Percentiles rank a stretch among this genome's conserved stretches.
phyloP scores from a whole-genome alignment of 2,797 vertebrate genomes.

The Helarctos malayanus region DNA sequence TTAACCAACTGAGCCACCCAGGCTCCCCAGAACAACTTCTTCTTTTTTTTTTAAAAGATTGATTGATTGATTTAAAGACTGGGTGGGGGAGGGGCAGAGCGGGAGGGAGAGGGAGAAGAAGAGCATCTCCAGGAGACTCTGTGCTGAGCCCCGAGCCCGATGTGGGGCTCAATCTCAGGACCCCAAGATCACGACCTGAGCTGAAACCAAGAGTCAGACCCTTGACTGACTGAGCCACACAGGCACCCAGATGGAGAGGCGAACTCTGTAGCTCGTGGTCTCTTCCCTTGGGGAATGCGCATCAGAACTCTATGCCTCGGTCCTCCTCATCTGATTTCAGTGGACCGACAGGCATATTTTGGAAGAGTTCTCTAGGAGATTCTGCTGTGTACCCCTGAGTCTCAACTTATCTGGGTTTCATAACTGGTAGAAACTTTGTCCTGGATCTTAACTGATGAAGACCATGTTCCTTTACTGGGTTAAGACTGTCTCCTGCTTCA shows the following conservation, averaged over 20 bases:
- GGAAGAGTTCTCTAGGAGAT: not conserved
- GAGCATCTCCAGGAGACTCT: not conserved
- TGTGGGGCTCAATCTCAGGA: not conserved
- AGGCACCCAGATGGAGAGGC: rapidly evolving
- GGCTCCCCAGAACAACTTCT: not conserved
- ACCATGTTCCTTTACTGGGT: not conserved
- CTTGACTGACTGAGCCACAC: not conserved
- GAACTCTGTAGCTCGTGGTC: not conserved
- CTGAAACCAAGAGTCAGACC: not conserved
- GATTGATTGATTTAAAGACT: not conserved
- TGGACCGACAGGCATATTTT: not conserved
- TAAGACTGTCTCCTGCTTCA: not conserved
- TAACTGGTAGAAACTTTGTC: not conserved
- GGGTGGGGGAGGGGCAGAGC: not conserved
- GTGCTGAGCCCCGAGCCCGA: not conserved
- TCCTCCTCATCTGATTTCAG: not conserved
- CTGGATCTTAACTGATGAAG: not conserved
- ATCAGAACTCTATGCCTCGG: not conserved
- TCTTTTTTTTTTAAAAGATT: not conserved
- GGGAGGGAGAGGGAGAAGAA: not conserved
- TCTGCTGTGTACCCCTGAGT: not conserved
- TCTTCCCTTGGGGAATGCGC: not conserved
- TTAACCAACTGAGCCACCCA: no score
- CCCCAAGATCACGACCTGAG: not conserved
- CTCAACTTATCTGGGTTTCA: not conserved